Evolutionary conservation across 2,888 invertebrate genomes (phyloP).

Genomic region (Aethes cnicana): DNA sequence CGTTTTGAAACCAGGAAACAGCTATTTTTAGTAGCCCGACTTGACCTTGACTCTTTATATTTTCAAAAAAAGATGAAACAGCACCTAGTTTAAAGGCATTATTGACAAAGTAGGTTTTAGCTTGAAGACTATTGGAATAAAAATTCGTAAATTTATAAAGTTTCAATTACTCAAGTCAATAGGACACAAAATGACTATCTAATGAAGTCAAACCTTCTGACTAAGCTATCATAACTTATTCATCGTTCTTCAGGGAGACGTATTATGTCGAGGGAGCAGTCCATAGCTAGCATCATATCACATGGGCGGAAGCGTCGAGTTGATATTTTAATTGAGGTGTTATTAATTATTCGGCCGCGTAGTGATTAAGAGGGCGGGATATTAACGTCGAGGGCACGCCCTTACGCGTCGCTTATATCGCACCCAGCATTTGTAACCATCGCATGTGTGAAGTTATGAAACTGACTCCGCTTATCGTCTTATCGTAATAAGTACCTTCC

Average conservation of each 20-base stretch:
- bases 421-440: conserved; percentile 43
- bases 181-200: no score
- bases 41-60: no score
- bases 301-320: conserved; percentile 65
- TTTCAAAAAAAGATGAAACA: no score
- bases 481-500: conserved; percentile 41
- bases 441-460: conserved; percentile 37
- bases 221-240: no score
- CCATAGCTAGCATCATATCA: conserved; percentile 52
- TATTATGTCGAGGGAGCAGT: conserved; percentile 15
- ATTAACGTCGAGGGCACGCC: conserved; percentile 62
- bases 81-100: no score
- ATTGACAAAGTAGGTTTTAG: no score
- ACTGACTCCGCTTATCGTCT: conserved; percentile 37
- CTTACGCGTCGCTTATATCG: conserved; percentile 54
- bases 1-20: no score
- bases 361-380: conserved; percentile 75
- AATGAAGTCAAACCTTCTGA: no score
- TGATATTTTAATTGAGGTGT: conserved; percentile 77
- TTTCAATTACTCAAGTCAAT: no score
- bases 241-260: conserved; percentile 10
- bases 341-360: conserved; percentile 73
- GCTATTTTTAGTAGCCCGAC: no score
- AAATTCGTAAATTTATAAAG: no score
- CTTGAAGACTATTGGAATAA: no score